Base-by-base conservation (phyloP, 92 coral and sea anemone species). In the Porites evermanni region DNA sequence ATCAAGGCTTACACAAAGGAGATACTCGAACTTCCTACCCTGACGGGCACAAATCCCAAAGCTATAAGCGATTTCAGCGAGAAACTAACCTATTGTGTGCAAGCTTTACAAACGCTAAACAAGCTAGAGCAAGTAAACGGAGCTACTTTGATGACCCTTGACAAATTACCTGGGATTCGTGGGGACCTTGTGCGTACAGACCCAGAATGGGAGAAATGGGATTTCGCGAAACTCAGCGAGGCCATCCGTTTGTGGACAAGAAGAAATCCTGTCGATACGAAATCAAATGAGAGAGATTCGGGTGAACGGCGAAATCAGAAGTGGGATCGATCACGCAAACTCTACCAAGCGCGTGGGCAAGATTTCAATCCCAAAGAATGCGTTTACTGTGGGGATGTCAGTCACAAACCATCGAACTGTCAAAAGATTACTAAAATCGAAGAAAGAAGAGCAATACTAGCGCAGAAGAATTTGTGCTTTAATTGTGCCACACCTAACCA, bases 1-100 rank as follows among this genome's bases (percentile, higher is more conserved):
- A 12, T 82, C n/a, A 75, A 84, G 19, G 58, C 82, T 3, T 84
- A 74, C 88, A 64, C 29, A 12, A 84, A 44, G 8, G 74, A 84
- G n/a, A 84, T 75, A 38, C 59, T 84, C 1, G 69, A 19, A 10
- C 53, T 84, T n/a, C 88, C 82, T 2, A 24, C 64, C 44, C 56
- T 71, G 2, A 9, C 79, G 1, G 58, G 47, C 13, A 72, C 79
- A 14, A 83, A 83, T 12, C 69, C 69, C 6, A 56, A 29, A 14
- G 72, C 26, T 29, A 70, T 83, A 9, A 16, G 47, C 19, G 64
- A 32, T 5, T 66, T 10, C 16, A 66, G 84, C 38, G 84, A 80
- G 20, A 64, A 67, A 23, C 16, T 67, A 6, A 18, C 29, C 11
- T 67, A 67, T 7, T 23, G 50, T n/a, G n/a, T n/a, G n/a, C n/a